Conservation (phyloP, 2,113 vertebrate genomes). For the Pungitius pungitius region DNA sequence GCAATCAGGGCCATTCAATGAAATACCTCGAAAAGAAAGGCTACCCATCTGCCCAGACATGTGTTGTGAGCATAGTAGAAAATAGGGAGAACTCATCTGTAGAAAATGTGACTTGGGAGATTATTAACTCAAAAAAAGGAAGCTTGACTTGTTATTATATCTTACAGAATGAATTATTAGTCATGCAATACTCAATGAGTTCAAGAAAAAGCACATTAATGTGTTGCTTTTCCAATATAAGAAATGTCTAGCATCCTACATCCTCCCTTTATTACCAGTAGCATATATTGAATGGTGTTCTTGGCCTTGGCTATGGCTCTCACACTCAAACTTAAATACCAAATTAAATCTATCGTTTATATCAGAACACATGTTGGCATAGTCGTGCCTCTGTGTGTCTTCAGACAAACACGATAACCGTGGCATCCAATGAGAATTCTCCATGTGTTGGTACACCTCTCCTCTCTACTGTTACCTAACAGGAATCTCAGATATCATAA, state of each 20-base stretch:
- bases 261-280: not conserved
- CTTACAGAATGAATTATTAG: not conserved
- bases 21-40: conserved; percentile 12
- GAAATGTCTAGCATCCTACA: not conserved
- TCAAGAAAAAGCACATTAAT: conserved; percentile 5
- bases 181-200: conserved; percentile 11
- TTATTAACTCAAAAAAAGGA: conserved; percentile 1
- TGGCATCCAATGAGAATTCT: conserved; percentile 14
- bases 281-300: not conserved
- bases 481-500: conserved; percentile 39
- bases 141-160: not conserved
- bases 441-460: not conserved
- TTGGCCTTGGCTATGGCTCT: not conserved
- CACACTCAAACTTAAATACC: not conserved
- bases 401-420: not conserved
- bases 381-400: not conserved
- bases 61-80: not conserved
- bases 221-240: conserved; percentile 1
- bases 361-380: not conserved
- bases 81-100: not conserved
- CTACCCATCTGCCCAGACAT: not conserved
- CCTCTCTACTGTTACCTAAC: not conserved
- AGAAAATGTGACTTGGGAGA: not conserved
- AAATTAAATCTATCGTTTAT: not conserved
- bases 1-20: conserved; percentile 7